Evolutionary conservation across 2,888 invertebrate species (phyloP), one percentile per base, ranked within the genome.

Genomic region (Drosophila histrio): DNA sequence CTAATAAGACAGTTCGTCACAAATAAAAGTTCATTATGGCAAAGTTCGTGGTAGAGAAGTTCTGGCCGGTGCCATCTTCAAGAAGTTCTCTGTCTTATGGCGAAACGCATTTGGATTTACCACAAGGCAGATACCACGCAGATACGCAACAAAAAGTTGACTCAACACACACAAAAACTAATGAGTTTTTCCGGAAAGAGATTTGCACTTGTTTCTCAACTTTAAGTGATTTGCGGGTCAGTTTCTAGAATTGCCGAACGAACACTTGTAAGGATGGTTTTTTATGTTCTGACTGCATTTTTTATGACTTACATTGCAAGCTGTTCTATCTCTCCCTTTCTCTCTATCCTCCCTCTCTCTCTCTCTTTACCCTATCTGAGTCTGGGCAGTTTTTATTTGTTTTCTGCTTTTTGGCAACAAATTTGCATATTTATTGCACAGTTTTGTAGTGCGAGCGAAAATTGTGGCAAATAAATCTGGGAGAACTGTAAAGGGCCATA

Each of bases 381-480:
- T 30, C 39, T 34, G 56, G 32, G 19, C 17, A 38, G 39, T 56
- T 62, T 19, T 30, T 60, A 52, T 75, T 65, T 79, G 39, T 64
- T 63, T 47, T 44, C 50, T 30, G 26, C 13, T 43, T 26, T 47
- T 68, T 46, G 58, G 43, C 52, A 65, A 56, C 52, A 66, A 85
- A 85, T 85, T 85, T 85, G 85, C 84, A 85, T 85, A 85, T 87
- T 85, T 85, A 88, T 85, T 85, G 84, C 85, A 71, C 69, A 86
- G 77, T 68, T 77, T 79, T 70, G 66, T 61, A 71, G 58, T 60
- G 63, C 57, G 66, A 52, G 65, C 50, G 59, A 50, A 75, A 69
- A 77, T 73, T 64, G 66, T 59, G 61, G 67, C 63, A 73, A 78
- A 88, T 87, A 85, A 85, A 85, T 88, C 87, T 76, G 38, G 30